Base-by-base conservation (phyloP, 2,888 invertebrate species). In the Calameuta idolon region DNA sequence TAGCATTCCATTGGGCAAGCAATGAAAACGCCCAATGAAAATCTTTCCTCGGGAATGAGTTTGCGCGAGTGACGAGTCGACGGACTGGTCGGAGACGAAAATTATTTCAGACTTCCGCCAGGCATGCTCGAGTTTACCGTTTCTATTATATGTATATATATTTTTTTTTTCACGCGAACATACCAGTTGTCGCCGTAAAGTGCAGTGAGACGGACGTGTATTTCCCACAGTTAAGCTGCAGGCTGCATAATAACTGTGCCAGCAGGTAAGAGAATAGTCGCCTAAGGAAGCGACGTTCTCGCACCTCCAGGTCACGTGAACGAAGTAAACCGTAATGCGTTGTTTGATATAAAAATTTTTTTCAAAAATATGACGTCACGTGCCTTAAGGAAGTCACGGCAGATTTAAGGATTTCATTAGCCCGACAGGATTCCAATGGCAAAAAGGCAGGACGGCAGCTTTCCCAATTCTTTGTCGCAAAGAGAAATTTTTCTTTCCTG, bases 391-490 rank as follows among this genome's bases (percentile, higher is more conserved):
- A 23, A 55, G 55, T 55, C 55, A 55, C 55, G 55, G 23, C 9
- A 55, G 9, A 55, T 23, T 55, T 23, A 23, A 23, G 55, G 55
- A 55, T 23, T 55, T 55, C 55, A 23, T 23, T 55, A 23, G 23
- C 23, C 55, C 2, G 9, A 55, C 9, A 23, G 23, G 55, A 55
- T 23, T 9, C 55, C 55, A 55, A 15, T 9, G 55, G 55, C 55
- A 55, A 55, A 55, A 55, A 55, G 55, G 23, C 23, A 23, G 55
- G 9, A 55, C 15, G 9, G 23, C 33, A n/a, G 11, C 71, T 71
- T 71, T 30, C 71, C 71, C 71, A 30, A 71, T 71, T 71, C 30
- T 71, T 71, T 71, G 71, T 71, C 30, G 33, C 4, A 31, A 34
- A 71, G 71, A 71, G 71, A 71, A 71, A 71, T 12, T 71, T 23